Base-by-base conservation (phyloP, 2,113 vertebrate genomes). In the Zosterops pallidus region DNA sequence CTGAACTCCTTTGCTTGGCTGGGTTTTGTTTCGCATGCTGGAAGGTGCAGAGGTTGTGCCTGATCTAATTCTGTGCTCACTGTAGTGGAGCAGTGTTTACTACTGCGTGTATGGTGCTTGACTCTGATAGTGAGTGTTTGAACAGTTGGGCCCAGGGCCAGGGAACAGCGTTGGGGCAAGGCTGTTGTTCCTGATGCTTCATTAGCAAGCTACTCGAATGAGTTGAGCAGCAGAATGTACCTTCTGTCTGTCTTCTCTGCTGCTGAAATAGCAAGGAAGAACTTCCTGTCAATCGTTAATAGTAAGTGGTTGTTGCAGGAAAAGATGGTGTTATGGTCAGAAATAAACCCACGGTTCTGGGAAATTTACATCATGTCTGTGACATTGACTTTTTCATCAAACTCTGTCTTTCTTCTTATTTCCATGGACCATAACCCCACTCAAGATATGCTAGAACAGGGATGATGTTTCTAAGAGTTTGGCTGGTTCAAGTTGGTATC, bases 101-200 rank as follows among this genome's bases (percentile, higher is more conserved):
- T 67, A 4, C 67, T 11, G 35, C 0, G 1, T 35, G 62, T 26
- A 10, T 63, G 0, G 0, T 8, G 23, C 67, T n/a, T 14, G 78
- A 29, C 81, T 76, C 70, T 25, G 50, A 9, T 33, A 18, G 26
- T 8, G 53, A 84, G 65, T 10, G 1, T 53, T 63, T 49, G 70
- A 52, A 9, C 46, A 25, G 64, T 7, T 49, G 75, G 84, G 82
- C 69, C 33, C 7, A 6, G 57, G 62, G 83, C 89, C 91, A 76
- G 22, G 90, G 29, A 50, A 0, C 7, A 1, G 46, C 0, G 1
- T 19, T 79, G 41, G 77, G 60, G 28, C 89, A 82, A 31, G 47
- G 55, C 92, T 57, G 0, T 62, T 71, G 55, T 52, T 78, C 64
- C 52, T 78, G 77, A 65, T 47, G 68, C 79, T 75, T 70, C 19